These are phyloP conservation scores for Micropoecilia bifurca DNA, from an alignment of 2,797 vertebrate genomes.

Conservation along the genomic window DNA sequence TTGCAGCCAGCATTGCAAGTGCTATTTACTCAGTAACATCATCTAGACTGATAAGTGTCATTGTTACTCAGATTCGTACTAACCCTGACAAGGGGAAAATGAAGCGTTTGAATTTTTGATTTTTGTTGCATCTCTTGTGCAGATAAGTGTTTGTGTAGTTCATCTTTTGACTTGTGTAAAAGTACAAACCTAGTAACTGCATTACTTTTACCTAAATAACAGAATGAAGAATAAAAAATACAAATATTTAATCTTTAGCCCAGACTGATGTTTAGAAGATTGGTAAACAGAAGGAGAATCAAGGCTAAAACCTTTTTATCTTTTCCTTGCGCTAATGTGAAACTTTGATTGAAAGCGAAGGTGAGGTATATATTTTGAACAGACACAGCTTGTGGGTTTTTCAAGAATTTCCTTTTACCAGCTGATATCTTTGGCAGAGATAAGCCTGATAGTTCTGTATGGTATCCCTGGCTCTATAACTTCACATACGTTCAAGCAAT, in stretches of 20 bases:
- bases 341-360: not conserved
- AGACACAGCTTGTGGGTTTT: conserved; percentile 15
- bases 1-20: not conserved
- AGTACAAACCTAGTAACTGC: not conserved
- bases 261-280: not conserved
- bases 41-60: not conserved
- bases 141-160: not conserved
- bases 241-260: not conserved
- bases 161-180: not conserved
- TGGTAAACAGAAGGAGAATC: not conserved
- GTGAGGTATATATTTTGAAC: conserved; percentile 31
- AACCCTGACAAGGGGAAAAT: not conserved
- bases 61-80: not conserved
- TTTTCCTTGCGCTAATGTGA: not conserved
- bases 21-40: not conserved
- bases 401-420: conserved; percentile 25
- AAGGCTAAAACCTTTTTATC: not conserved
- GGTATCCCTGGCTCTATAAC: not conserved
- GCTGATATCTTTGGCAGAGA: conserved; percentile 31
- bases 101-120: not conserved
- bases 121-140: not conserved
- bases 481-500: conserved; percentile 15
- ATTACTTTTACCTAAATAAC: not conserved
- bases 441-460: conserved; percentile 19
- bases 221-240: not conserved